Evolutionary conservation across 2,888 invertebrate species (phyloP).

Genomic region (Cheilosia impressa): DNA sequence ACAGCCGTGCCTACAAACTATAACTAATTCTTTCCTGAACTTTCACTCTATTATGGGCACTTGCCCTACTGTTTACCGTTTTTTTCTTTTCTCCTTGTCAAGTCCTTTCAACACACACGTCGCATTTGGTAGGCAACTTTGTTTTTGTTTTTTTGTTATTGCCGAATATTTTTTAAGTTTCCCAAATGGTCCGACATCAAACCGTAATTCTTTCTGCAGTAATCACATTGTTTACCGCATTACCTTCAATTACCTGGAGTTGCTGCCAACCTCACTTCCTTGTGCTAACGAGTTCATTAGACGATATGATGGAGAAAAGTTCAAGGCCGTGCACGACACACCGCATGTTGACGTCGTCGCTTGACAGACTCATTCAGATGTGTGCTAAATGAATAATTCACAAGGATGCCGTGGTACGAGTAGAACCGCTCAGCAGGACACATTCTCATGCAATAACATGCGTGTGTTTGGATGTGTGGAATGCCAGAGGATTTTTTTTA

Average conservation of each 20-base stretch:
- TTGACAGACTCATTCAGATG: conserved; percentile 26
- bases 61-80: no score
- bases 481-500: background rate
- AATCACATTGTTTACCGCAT: conserved; percentile 37
- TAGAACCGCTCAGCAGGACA: conserved; percentile 19
- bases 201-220: conserved; percentile 12
- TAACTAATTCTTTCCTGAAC: background rate
- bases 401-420: conserved; percentile 14
- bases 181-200: conserved; percentile 7
- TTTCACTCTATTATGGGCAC: background rate
- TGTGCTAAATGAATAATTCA: conserved; percentile 56
- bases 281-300: conserved; percentile 49
- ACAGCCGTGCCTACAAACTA: no score
- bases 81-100: conserved; percentile 1
- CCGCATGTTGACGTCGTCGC: conserved; percentile 5
- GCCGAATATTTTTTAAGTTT: background rate
- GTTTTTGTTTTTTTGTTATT: no score
- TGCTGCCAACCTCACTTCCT: background rate
- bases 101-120: conserved; percentile 4
- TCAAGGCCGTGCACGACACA: conserved; percentile 48
- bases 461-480: background rate
- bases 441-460: background rate
- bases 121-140: background rate
- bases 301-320: conserved; percentile 48
- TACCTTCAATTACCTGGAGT: conserved; percentile 11